These are phyloP conservation scores for Sepioteuthis lessoniana DNA, from an alignment of 2,888 invertebrate genomes.

Conservation along the genomic window DNA sequence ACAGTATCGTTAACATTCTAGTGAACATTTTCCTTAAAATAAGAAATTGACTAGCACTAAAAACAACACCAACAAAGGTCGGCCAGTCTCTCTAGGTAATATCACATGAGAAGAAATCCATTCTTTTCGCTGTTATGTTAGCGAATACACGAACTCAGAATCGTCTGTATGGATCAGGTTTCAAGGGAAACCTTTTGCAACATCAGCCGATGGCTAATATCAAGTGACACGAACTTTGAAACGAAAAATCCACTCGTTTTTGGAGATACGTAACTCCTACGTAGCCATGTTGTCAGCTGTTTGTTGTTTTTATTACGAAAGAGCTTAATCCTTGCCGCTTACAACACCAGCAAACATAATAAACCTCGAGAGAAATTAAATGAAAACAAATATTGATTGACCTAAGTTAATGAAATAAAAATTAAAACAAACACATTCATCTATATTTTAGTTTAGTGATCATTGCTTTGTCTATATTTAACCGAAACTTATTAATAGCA, in stretches of 20 bases:
- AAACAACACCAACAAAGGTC: not conserved
- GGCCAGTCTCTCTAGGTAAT: not conserved
- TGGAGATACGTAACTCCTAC: not conserved
- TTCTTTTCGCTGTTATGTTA: not conserved
- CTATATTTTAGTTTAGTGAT: not conserved
- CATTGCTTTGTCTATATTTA: not conserved
- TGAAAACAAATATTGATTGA: not conserved
- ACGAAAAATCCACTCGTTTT: slow-evolving; percentile 4
- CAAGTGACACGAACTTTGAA: not conserved
- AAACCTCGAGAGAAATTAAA: not conserved
- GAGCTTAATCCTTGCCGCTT: not conserved
- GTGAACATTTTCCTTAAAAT: not conserved
- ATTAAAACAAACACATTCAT: not conserved
- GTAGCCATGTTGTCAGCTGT: slow-evolving; percentile 12
- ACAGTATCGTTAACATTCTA: slow-evolving; percentile 34
- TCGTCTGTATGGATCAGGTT: not conserved
- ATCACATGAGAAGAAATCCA: not conserved
- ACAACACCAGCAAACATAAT: not conserved
- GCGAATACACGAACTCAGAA: not conserved
- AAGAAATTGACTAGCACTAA: not conserved
- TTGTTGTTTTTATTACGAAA: slow-evolving; percentile 21
- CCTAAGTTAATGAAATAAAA: not conserved
- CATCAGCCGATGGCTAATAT: not conserved
- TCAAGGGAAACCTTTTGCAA: not conserved
- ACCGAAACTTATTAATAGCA: not conserved